These are phyloP conservation scores for Lithophane leautieri DNA, from an alignment of 2,888 invertebrate genomes.

Conservation along the genomic window DNA sequence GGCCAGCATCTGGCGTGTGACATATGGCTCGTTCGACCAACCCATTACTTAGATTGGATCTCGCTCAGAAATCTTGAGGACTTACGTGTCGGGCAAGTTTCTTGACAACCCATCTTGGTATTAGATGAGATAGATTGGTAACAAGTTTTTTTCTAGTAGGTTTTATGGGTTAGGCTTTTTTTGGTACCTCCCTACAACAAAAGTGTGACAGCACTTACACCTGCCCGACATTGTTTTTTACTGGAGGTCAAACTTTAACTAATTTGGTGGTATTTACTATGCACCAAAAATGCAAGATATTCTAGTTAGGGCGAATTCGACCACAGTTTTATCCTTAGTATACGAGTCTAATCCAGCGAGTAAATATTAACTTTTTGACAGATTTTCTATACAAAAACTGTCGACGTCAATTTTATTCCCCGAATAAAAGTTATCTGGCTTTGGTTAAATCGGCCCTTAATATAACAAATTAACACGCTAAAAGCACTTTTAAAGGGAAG, in stretches of 20 bases:
- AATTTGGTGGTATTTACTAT: background rate
- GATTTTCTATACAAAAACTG: no score
- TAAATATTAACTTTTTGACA: no score
- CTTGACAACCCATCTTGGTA: constrained; percentile 19
- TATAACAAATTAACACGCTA: background rate
- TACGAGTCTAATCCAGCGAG: no score
- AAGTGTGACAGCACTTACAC: background rate
- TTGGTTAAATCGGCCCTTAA: no score
- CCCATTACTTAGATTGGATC: constrained; percentile 61
- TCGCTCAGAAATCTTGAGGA: constrained; percentile 46
- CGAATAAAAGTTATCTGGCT: no score
- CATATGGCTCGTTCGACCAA: constrained; percentile 49
- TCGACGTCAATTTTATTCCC: no score
- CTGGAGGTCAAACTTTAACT: no score
- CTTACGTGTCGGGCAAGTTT: constrained; percentile 34
- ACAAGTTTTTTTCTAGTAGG: constrained; percentile 9
- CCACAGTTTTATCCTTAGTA: no score
- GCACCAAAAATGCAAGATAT: background rate
- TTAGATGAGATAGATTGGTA: constrained; percentile 26
- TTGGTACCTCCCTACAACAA: background rate
- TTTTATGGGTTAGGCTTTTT: background rate
- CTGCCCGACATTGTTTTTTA: background rate
- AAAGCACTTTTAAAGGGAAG: background rate
- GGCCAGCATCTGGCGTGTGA: constrained; percentile 59
- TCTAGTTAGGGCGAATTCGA: no score